Conservation (phyloP, 2,113 vertebrate genomes). For the Entomyzon cyanotis region DNA sequence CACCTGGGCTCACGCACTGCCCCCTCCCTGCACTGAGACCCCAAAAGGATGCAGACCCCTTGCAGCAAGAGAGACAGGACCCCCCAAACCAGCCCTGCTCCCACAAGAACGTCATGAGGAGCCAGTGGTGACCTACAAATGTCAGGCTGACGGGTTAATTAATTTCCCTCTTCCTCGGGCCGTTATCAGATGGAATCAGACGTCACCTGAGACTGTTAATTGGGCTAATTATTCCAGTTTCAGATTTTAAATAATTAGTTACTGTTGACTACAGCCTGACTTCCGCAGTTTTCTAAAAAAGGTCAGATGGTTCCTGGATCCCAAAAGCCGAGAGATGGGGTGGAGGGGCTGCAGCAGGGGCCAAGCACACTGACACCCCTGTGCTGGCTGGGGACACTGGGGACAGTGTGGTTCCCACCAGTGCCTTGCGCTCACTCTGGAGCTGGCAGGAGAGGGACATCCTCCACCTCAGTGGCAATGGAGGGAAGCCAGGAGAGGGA, state of each 20-base stretch:
- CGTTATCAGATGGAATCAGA: constrained; percentile 35
- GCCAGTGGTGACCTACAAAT: not conserved
- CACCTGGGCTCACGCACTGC: not conserved
- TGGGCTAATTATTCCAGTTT: constrained; percentile 59
- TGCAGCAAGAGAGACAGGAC: rapidly evolving
- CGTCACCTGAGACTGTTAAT: constrained; percentile 66
- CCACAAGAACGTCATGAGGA: rapidly evolving
- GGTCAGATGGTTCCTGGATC: not conserved
- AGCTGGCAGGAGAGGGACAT: not conserved
- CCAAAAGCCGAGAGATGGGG: rapidly evolving
- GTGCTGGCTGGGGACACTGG: not conserved
- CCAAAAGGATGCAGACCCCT: not conserved
- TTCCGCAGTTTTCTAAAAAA: not conserved
- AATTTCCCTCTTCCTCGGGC: constrained; percentile 31
- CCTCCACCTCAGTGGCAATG: rapidly evolving
- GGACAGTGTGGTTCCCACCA: not conserved
- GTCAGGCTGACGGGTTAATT: constrained; percentile 59
- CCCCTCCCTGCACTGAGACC: not conserved
- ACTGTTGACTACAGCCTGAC: constrained; percentile 31
- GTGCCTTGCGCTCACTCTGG: rapidly evolving
- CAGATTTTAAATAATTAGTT: constrained; percentile 63
- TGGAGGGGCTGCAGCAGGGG: not conserved
- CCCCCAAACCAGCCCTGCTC: not conserved
- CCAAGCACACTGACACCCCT: rapidly evolving
- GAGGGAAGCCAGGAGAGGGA: not conserved